phyloP scores from a whole-genome alignment of 1,140 invertebrate species.

The Papilio helenus region DNA sequence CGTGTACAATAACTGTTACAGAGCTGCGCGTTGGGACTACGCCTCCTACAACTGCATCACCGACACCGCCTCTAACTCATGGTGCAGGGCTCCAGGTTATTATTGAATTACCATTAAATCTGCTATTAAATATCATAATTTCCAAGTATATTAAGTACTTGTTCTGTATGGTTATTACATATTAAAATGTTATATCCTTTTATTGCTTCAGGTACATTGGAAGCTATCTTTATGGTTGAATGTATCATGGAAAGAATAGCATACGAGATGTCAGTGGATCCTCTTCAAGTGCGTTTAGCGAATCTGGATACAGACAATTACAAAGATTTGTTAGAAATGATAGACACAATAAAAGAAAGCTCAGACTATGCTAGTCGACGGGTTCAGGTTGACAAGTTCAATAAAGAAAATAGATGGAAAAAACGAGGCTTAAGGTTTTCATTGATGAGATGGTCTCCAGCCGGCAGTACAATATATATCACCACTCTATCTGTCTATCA shows the following conservation, averaged over 20 bases:
- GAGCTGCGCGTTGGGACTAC: constrained; percentile 52
- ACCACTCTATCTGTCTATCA: constrained; percentile 88
- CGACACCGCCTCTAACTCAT: constrained; percentile 81
- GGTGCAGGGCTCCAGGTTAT: constrained; percentile 78
- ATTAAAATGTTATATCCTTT: not conserved
- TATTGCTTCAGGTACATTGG: constrained; percentile 83
- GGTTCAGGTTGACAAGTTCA: constrained; percentile 84
- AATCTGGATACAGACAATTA: constrained; percentile 84
- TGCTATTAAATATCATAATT: too few species aligned
- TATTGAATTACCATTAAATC: not conserved
- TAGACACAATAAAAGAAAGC: constrained; percentile 74
- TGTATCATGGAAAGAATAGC: constrained; percentile 93
- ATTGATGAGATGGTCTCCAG: constrained; percentile 86
- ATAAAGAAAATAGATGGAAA: constrained; percentile 89
- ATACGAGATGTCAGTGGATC: constrained; percentile 86
- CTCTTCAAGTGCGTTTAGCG: constrained; percentile 85
- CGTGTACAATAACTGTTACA: constrained; percentile 57
- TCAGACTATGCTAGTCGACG: constrained; percentile 85
- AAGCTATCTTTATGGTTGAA: constrained; percentile 88
- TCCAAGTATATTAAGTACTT: too few species aligned
- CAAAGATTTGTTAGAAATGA: constrained; percentile 61
- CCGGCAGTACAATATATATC: constrained; percentile 82
- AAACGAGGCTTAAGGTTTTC: constrained; percentile 89
- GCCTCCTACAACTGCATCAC: constrained; percentile 64
- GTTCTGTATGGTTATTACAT: too few species aligned